Conservation (phyloP, 2,888 invertebrate genomes). For the Chaetogeoica ovagalla region DNA sequence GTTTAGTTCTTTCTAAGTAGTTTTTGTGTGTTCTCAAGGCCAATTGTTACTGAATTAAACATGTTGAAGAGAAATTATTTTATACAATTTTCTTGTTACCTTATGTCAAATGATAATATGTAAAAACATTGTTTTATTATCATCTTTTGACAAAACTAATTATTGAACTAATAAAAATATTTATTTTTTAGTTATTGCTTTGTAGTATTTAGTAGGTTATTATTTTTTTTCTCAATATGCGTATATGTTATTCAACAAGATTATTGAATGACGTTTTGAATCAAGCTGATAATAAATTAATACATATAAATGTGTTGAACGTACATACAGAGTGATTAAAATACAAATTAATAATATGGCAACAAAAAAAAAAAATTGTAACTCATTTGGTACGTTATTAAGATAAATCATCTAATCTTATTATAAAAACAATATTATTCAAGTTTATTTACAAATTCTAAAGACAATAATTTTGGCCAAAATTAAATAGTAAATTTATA, state of each 20-base stretch:
- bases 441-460: neutral
- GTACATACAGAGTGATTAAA: constrained; percentile 28
- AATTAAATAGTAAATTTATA: neutral
- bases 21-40: constrained; percentile 45
- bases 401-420: neutral
- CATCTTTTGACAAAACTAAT: constrained; percentile 7
- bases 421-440: neutral
- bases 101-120: constrained; percentile 14
- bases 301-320: neutral
- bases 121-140: constrained; percentile 32
- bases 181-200: constrained; percentile 26
- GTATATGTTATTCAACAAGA: constrained; percentile 46
- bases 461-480: neutral
- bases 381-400: neutral
- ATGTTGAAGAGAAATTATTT: constrained; percentile 31
- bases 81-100: constrained; percentile 22
- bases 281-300: constrained; percentile 33
- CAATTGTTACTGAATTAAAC: constrained; percentile 27
- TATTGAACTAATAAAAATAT: constrained; percentile 40
- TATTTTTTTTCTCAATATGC: constrained; percentile 23
- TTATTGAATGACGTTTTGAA: constrained; percentile 46
- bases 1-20: constrained; percentile 19
- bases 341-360: neutral
- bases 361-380: neutral
- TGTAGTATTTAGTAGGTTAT: constrained; percentile 18